These are phyloP conservation scores for Julus scanicus DNA, from an alignment of 2,888 invertebrate genomes.

Conservation along the genomic window DNA sequence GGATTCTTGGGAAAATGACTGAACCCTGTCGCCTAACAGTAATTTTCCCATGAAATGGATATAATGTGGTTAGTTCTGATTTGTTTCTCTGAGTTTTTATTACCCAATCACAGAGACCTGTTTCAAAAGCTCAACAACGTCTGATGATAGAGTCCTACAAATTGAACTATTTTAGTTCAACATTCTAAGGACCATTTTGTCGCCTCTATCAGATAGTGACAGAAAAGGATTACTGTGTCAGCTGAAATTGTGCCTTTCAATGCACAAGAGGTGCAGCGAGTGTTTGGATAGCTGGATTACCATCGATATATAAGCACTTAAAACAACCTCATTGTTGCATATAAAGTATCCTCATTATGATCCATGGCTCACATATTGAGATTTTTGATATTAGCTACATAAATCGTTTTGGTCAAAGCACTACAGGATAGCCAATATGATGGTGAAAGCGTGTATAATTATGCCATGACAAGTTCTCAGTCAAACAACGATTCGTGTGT, in stretches of 20 bases:
- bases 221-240: too few relatives aligned
- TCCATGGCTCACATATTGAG: background rate
- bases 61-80: background rate
- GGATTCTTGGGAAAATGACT: background rate
- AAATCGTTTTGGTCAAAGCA: background rate
- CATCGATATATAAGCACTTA: background rate
- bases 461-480: background rate
- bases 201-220: too few relatives aligned
- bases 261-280: background rate
- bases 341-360: conserved; percentile 12
- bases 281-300: background rate
- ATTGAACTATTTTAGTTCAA: too few relatives aligned
- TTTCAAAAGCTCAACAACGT: too few relatives aligned
- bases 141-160: too few relatives aligned
- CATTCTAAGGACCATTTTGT: too few relatives aligned
- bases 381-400: background rate
- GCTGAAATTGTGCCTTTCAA: background rate
- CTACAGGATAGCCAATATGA: background rate
- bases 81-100: background rate
- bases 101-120: background rate
- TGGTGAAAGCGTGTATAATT: background rate
- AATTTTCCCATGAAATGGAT: background rate
- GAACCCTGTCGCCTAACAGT: background rate
- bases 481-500: background rate
- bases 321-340: background rate